Evolutionary conservation across 2,888 invertebrate genomes (phyloP), one percentile per base, ranked within the genome.

Genomic region (Alcis repandata): DNA sequence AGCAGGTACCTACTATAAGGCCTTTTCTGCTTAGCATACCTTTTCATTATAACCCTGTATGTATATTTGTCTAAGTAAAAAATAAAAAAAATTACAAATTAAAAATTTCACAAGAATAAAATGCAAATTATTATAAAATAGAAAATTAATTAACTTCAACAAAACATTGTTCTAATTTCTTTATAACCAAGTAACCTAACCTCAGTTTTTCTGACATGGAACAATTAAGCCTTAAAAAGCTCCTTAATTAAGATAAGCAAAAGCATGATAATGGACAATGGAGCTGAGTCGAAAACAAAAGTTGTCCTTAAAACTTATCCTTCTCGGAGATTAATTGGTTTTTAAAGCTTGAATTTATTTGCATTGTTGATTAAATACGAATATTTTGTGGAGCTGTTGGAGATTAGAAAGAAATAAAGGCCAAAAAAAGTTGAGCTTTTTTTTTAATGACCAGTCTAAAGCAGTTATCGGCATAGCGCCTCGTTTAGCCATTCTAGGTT

Each of bases 201-300:
- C 19, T 45, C 11, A 20, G 13, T 46, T 6, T 36, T 19, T 36
- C 51, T 38, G 3, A 17, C 51, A 36, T 27, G 19, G 20, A 33
- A 45, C 33, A 45, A 53, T 38, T 8, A 22, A 53, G 41, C 41
- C 15, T 66, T 65, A 61, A 70, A 70, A 68, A 69, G 65, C 57
- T n/a, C 22, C 33, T 20, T 62, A 67, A 75, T 76, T 73, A 69
- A 69, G 78, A 76, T 72, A 71, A 69, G 51, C 57, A 22, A 40
- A 20, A 36, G 41, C 36, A 43, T 3, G 45, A 61, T 43, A 60
- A 41, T 53, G 56, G 69, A 78, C 73, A 75, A 73, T 63, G 61
- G 45, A 27, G 27, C 6, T 27, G 27, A 20, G 8, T 54, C 56
- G 43, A 22, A 63, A 63, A 57, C 51, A 57, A 38, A 45, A 38